Evolutionary conservation across 2,113 vertebrate species (phyloP).

Genomic region (Megaceryle maxima): DNA sequence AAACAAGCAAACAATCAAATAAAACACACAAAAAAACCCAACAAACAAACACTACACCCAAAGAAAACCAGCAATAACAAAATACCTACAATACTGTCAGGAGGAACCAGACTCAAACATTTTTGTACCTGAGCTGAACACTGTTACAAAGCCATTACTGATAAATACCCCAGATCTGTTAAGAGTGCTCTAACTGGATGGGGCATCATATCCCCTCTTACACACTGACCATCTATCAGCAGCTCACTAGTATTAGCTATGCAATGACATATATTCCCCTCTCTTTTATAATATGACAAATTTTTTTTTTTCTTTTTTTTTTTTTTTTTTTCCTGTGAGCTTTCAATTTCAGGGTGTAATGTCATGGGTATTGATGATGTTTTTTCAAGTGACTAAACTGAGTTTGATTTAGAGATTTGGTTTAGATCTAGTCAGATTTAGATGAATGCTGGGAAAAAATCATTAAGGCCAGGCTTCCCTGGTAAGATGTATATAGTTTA

Average conservation of each 20-base stretch:
- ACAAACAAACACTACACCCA: neutral
- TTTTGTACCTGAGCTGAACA: neutral
- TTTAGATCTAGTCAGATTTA: neutral
- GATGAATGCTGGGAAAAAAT: neutral
- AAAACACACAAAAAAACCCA: neutral
- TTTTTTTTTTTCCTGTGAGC: neutral
- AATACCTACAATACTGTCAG: neutral
- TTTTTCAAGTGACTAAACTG: neutral
- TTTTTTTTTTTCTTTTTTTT: fast-evolving
- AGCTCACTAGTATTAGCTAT: neutral
- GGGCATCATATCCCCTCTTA: too few relatives aligned
- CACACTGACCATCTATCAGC: fast-evolving
- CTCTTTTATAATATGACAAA: neutral
- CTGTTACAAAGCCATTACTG: fast-evolving
- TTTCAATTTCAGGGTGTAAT: neutral
- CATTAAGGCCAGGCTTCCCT: neutral
- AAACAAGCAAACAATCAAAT: neutral
- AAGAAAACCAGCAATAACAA: fast-evolving
- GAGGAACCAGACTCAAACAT: neutral
- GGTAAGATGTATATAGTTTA: neutral
- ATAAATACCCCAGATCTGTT: neutral
- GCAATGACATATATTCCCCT: neutral
- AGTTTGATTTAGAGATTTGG: neutral
- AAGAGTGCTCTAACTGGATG: too few relatives aligned
- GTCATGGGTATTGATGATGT: fast-evolving